A percentile compares a stretch with the other conserved stretches of the same genome.
Conservation (phyloP, 2,113 vertebrate genomes). For the Laticauda colubrina region DNA sequence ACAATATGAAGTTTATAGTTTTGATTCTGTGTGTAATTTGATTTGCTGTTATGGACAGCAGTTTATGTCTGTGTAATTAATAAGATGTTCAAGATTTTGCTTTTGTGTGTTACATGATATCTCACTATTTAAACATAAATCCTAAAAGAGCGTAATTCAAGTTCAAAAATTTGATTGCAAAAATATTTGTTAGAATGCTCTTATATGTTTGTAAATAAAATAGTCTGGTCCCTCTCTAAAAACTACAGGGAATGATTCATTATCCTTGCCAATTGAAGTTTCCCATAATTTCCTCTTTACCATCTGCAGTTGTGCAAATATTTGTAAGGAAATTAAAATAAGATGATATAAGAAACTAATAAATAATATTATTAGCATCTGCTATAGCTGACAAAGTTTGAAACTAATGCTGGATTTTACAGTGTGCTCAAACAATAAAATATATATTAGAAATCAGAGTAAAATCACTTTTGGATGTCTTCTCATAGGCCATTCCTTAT, state of each 20-base stretch:
- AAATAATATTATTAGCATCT: neutral
- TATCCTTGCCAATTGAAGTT: neutral
- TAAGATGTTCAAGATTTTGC: neutral
- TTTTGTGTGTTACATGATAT: neutral
- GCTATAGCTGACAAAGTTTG: neutral
- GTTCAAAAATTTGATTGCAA: neutral
- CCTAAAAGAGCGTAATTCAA: neutral
- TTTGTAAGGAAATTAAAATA: conserved; percentile 16
- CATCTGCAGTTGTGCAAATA: conserved; percentile 2
- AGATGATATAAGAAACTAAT: neutral
- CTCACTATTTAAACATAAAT: neutral
- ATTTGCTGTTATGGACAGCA: neutral
- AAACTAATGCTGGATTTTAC: neutral
- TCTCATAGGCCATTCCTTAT: neutral
- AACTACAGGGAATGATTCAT: neutral
- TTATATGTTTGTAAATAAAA: conserved; percentile 16
- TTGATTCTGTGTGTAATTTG: neutral
- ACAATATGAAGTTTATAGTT: neutral
- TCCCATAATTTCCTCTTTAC: neutral
- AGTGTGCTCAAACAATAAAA: neutral
- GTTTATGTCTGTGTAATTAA: neutral
- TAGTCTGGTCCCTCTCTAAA: neutral
- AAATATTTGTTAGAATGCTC: conserved; percentile 7
- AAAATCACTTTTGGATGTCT: neutral
- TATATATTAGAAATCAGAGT: neutral